Evolutionary conservation across 2,113 vertebrate species (phyloP).

Genomic region (Perca schrenkii): DNA sequence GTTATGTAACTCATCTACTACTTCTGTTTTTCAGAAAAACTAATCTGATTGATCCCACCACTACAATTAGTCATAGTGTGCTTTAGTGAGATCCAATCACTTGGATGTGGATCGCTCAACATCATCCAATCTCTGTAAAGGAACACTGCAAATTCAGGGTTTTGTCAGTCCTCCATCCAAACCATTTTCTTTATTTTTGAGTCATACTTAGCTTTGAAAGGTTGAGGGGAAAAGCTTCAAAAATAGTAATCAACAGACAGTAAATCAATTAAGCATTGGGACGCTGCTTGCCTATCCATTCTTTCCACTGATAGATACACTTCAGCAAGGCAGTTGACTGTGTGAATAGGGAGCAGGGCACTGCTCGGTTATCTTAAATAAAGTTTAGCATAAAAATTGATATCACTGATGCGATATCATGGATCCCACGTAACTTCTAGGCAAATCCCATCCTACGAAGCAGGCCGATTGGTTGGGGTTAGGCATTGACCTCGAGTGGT

Average conservation of each 20-base stretch:
- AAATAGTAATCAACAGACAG: not conserved
- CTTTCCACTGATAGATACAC: too few species aligned
- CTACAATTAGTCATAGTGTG: conserved; percentile 4
- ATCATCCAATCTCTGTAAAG: not conserved
- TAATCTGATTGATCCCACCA: not conserved
- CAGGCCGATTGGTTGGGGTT: too few species aligned
- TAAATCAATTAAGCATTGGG: not conserved
- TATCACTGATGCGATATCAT: not conserved
- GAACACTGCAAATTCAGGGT: too few species aligned
- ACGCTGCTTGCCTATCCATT: not conserved
- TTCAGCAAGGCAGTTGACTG: not conserved
- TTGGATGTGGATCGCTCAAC: too few species aligned
- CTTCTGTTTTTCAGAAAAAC: conserved; percentile 3
- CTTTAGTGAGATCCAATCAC: not conserved
- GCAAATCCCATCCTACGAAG: too few species aligned
- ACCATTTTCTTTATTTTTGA: not conserved
- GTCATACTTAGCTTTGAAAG: not conserved
- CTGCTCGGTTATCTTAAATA: not conserved
- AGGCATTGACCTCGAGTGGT: too few species aligned
- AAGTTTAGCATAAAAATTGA: not conserved
- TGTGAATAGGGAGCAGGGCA: not conserved
- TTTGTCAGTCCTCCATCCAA: too few species aligned
- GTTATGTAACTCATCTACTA: conserved; percentile 1
- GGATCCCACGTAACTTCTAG: too few species aligned
- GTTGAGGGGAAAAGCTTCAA: not conserved